These are phyloP conservation scores for Synergus itoensis DNA, from an alignment of 2,888 invertebrate genomes.

Conservation along the genomic window DNA sequence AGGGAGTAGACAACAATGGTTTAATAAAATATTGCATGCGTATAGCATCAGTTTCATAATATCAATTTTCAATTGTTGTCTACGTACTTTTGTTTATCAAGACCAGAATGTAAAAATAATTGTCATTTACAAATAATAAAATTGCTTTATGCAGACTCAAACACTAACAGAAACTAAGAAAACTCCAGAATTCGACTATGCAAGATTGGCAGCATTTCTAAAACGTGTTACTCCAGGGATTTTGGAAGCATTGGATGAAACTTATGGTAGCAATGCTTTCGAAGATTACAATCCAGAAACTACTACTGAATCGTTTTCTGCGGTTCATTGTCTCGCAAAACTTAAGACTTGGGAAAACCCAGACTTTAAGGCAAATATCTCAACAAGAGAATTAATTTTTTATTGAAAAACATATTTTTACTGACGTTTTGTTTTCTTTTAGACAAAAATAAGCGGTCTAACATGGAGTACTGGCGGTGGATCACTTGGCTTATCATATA, in stretches of 20 bases:
- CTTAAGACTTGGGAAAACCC: constrained; percentile 61
- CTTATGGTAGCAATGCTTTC: constrained; percentile 69
- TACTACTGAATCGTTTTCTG: constrained; percentile 57
- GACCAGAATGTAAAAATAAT: not conserved
- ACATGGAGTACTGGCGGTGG: constrained; percentile 74
- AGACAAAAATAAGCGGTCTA: constrained; percentile 72
- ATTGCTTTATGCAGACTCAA: constrained; percentile 66
- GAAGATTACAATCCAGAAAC: constrained; percentile 68
- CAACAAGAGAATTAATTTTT: not conserved
- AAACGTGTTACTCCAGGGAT: constrained; percentile 71
- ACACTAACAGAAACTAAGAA: constrained; percentile 61
- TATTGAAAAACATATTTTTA: not conserved
- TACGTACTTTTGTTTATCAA: not conserved
- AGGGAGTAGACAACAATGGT: not conserved
- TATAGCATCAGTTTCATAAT: not conserved
- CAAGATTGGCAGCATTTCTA: constrained; percentile 70
- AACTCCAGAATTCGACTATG: constrained; percentile 64
- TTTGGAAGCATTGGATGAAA: constrained; percentile 71
- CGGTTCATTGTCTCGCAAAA: constrained; percentile 65
- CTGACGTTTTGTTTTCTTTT: constrained; percentile 40
- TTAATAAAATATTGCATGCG: not conserved
- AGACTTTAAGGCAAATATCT: constrained; percentile 62
- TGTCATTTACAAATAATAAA: not conserved
- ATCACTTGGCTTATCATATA: constrained; percentile 68
- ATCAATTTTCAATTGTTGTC: constrained; percentile 3